A percentile compares a stretch with the other conserved stretches of the same genome.
phyloP scores from a whole-genome alignment of 2,797 vertebrate species.

The Alectoris magna region DNA sequence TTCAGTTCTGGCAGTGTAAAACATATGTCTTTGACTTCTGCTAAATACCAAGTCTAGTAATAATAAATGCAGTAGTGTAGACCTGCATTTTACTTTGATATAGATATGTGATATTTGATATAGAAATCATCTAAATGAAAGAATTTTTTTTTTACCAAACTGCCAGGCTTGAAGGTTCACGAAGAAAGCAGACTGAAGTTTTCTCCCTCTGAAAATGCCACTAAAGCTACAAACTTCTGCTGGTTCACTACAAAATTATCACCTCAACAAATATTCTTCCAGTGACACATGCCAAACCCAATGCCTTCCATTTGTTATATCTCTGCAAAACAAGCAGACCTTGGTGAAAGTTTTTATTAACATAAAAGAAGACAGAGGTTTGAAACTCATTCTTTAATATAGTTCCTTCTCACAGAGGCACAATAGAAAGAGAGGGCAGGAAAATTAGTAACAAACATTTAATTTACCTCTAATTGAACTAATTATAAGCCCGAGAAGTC shows the following conservation, averaged over 20 bases:
- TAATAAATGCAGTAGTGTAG: fast-evolving
- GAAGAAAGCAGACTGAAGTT: neutral
- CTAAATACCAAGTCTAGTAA: neutral
- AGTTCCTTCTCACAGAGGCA: too few relatives aligned
- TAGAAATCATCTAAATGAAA: too few relatives aligned
- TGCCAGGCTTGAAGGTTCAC: neutral
- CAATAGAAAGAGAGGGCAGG: neutral
- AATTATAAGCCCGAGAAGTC: neutral
- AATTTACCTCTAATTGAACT: neutral
- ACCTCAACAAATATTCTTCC: neutral
- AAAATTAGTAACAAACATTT: neutral
- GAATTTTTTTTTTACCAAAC: neutral
- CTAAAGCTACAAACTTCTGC: neutral
- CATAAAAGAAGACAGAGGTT: neutral
- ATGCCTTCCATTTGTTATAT: neutral
- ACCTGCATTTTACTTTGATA: neutral
- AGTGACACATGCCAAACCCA: neutral
- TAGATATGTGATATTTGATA: neutral
- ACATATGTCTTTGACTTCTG: neutral
- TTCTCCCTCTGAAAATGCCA: neutral
- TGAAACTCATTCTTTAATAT: neutral
- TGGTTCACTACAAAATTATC: neutral
- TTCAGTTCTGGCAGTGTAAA: neutral
- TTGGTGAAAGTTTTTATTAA: neutral
- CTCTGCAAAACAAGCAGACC: neutral